Percentiles rank a stretch among this genome's conserved stretches.
These are phyloP conservation scores for Neosalanx taihuensis DNA, from an alignment of 2,797 vertebrate genomes.

Conservation along the genomic window DNA sequence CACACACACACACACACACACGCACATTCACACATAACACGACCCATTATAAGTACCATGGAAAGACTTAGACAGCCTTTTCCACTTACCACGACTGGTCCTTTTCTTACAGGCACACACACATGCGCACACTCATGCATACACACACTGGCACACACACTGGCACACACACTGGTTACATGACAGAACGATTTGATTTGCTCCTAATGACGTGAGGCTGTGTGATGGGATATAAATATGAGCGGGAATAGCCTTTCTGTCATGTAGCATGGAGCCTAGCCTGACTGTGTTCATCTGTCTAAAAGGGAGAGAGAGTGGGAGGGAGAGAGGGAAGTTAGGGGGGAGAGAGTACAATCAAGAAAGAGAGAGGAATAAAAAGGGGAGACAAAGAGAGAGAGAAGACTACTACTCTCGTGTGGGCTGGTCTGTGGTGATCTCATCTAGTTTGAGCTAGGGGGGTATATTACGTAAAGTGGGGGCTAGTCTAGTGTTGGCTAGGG, in stretches of 20 bases:
- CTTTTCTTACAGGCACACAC: slow-evolving; percentile 18
- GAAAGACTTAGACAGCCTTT: slow-evolving; percentile 62
- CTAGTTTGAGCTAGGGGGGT: too few species aligned
- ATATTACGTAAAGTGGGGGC: too few species aligned
- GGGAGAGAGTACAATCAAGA: neutral
- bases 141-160: neutral
- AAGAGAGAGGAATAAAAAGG: neutral
- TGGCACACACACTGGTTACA: neutral
- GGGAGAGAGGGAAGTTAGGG: neutral
- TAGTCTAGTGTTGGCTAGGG: too few species aligned
- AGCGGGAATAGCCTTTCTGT: slow-evolving; percentile 69
- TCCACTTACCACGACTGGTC: slow-evolving; percentile 62
- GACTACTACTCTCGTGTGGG: too few species aligned
- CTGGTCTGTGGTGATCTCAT: too few species aligned
- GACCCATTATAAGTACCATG: slow-evolving; percentile 32
- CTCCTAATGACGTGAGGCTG: slow-evolving; percentile 59
- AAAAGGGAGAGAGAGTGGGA: neutral
- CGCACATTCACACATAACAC: slow-evolving; percentile 10
- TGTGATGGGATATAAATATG: slow-evolving; percentile 66
- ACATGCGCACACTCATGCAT: neutral
- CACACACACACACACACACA: slow-evolving; percentile 13
- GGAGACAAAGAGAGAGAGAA: slow-evolving; percentile 14
- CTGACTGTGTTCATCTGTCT: slow-evolving; percentile 38
- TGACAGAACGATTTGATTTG: slow-evolving; percentile 55
- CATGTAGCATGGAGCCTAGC: slow-evolving; percentile 73